Conservation (phyloP, 2,113 vertebrate genomes). For the Nesogale talazaci region DNA sequence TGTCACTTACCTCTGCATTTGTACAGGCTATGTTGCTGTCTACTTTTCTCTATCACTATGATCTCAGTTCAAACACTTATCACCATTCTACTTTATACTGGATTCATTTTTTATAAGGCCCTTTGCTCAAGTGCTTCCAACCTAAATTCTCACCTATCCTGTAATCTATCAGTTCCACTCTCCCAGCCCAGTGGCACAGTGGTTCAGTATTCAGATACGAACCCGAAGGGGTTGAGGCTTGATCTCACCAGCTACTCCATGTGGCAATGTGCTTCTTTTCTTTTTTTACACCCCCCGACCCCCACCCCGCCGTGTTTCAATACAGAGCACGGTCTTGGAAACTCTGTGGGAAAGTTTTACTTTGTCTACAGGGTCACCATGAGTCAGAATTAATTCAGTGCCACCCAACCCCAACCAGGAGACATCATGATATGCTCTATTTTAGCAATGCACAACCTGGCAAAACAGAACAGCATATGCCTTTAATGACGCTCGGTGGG, state of each 20-base stretch:
- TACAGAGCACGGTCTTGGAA: neutral
- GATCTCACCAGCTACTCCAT: neutral
- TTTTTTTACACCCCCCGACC: too few relatives aligned
- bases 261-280: neutral
- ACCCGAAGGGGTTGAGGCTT: neutral
- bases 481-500: neutral
- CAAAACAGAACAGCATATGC: neutral
- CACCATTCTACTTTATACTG: neutral
- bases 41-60: neutral
- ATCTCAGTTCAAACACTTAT: neutral
- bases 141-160: too few relatives aligned
- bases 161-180: neutral
- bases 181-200: neutral
- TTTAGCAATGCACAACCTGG: neutral
- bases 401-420: neutral
- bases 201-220: neutral
- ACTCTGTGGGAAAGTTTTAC: neutral
- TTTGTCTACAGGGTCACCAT: neutral
- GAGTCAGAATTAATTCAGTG: neutral
- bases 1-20: neutral
- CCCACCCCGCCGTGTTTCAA: too few relatives aligned
- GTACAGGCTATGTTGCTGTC: neutral
- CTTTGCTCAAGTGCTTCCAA: neutral
- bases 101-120: neutral
- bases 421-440: neutral